These are phyloP conservation scores for Upupa epops DNA, from an alignment of 2,113 vertebrate genomes.

Conservation along the genomic window DNA sequence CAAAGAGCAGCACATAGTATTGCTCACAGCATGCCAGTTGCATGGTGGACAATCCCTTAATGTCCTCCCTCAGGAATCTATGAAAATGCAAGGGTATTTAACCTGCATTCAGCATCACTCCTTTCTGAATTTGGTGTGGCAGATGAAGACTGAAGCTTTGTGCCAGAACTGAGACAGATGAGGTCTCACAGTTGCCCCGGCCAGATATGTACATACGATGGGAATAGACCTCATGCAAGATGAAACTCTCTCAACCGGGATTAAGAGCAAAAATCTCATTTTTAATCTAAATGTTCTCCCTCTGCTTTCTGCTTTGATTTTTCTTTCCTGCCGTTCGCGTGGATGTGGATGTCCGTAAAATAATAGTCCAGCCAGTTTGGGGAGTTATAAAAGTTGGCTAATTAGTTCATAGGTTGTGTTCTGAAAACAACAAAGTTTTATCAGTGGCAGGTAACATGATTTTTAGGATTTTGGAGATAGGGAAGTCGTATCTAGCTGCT, in stretches of 20 bases:
- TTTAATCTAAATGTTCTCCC: neutral
- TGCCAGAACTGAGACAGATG: neutral
- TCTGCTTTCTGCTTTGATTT: neutral
- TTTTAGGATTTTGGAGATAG: neutral
- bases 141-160: neutral
- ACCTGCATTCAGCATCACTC: neutral
- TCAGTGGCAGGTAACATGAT: neutral
- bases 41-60: neutral
- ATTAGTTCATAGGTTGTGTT: neutral
- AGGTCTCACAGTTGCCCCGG: neutral
- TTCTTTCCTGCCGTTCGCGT: neutral
- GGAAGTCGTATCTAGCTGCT: neutral
- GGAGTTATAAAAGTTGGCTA: neutral
- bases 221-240: neutral
- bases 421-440: slow-evolving; percentile 5
- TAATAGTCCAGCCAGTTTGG: neutral
- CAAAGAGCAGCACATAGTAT: neutral
- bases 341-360: slow-evolving; percentile 1
- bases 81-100: neutral
- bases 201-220: neutral
- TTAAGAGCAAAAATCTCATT: neutral
- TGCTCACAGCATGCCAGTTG: neutral
- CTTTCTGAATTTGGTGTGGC: neutral
- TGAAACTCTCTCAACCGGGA: accelerated
- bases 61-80: no score